Conservation (phyloP, 2,113 vertebrate genomes). For the Peucedramus taeniatus region DNA sequence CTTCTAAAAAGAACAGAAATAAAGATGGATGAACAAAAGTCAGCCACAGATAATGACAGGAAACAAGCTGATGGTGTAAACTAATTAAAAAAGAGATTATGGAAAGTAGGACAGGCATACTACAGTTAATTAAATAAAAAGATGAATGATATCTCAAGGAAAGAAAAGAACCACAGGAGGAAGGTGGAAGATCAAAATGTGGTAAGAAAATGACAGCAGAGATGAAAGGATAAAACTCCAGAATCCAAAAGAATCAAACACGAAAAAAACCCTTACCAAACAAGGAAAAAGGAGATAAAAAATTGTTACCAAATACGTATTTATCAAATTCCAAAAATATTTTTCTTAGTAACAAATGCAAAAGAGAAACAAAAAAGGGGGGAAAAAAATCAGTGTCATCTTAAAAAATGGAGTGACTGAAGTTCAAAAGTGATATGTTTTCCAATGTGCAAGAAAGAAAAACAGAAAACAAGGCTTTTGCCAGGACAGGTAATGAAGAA, state of each 20-base stretch:
- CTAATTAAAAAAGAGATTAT: background rate
- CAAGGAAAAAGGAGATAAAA: background rate
- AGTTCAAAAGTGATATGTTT: slow-evolving; percentile 4
- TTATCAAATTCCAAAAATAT: background rate
- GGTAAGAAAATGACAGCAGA: background rate
- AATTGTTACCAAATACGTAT: background rate
- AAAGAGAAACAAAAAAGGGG: background rate
- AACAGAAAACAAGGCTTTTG: background rate
- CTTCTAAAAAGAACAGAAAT: background rate
- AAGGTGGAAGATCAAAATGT: background rate
- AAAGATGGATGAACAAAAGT: background rate
- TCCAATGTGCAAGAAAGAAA: slow-evolving; percentile 17
- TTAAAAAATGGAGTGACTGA: background rate
- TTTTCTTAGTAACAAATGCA: background rate
- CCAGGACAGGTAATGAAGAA: slow-evolving; percentile 47
- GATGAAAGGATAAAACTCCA: background rate
- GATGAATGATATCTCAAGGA: background rate
- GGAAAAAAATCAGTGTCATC: background rate
- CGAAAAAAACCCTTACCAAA: background rate
- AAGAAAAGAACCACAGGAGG: background rate
- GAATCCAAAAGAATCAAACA: background rate
- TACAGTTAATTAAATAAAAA: background rate
- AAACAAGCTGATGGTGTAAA: background rate
- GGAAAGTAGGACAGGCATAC: background rate
- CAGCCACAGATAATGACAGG: background rate